A percentile compares a stretch with the other conserved stretches of the same genome.
phyloP scores from a whole-genome alignment of 2,888 invertebrate genomes.

The Sicus ferrugineus region DNA sequence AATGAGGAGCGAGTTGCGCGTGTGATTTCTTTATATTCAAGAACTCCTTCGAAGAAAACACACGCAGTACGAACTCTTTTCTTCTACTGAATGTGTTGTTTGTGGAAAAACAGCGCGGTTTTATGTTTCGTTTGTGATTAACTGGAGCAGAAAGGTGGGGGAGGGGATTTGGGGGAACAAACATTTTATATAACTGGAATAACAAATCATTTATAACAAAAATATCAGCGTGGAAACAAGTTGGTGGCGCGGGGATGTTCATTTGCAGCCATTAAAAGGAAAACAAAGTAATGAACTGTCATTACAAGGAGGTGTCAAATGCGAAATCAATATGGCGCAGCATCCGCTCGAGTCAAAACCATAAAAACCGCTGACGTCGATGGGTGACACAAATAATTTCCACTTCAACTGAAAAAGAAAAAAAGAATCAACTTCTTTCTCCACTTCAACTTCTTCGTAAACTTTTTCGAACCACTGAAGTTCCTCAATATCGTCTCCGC shows the following conservation, averaged over 20 bases:
- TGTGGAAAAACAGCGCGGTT: too few species aligned
- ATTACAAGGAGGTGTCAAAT: slow-evolving; percentile 28
- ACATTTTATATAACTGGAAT: too few species aligned
- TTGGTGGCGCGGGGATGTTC: background rate
- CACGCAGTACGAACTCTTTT: background rate
- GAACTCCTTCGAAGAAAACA: too few species aligned
- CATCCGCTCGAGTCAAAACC: slow-evolving; percentile 4
- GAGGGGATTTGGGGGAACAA: too few species aligned
- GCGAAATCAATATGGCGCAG: slow-evolving; percentile 22
- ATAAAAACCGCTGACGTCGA: slow-evolving; percentile 30
- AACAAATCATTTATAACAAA: slow-evolving; percentile 26
- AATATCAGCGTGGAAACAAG: background rate
- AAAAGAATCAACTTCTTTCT: background rate
- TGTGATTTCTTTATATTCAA: too few species aligned
- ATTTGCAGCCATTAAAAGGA: slow-evolving; percentile 19
- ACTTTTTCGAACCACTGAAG: too few species aligned
- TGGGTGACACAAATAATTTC: slow-evolving; percentile 27
- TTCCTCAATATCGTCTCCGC: too few species aligned
- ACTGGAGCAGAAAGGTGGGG: too few species aligned
- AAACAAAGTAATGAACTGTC: slow-evolving; percentile 15
- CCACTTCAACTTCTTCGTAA: background rate
- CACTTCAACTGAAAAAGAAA: slow-evolving; percentile 16
- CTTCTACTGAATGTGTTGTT: too few species aligned
- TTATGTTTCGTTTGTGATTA: slow-evolving; percentile 22
- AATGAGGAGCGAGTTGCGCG: background rate